Conservation (phyloP, 2,113 vertebrate species). For the Ophthalmolycus amberensis region DNA sequence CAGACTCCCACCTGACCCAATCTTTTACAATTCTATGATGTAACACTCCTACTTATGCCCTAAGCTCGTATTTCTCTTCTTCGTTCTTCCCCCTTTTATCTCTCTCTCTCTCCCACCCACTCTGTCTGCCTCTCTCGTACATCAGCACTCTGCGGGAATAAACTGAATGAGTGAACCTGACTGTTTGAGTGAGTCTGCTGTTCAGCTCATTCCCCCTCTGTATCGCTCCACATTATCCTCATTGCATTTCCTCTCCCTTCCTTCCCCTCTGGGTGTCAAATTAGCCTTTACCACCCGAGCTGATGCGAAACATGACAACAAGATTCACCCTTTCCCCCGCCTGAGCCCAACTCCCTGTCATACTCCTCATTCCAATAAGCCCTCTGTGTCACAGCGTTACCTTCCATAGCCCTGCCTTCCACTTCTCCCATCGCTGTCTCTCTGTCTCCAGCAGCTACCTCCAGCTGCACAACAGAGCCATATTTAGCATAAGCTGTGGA, state of each 20-base stretch:
- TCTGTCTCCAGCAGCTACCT: slow-evolving; percentile 42
- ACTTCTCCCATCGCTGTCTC: background rate
- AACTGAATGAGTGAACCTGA: slow-evolving; percentile 54
- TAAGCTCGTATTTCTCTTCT: slow-evolving; percentile 39
- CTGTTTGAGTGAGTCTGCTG: slow-evolving; percentile 45
- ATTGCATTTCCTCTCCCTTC: slow-evolving; percentile 27
- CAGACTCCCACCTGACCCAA: slow-evolving; percentile 62
- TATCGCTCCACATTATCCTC: slow-evolving; percentile 55
- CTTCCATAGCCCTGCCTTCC: slow-evolving; percentile 34
- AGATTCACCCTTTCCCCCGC: slow-evolving; percentile 44
- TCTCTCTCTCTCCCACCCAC: slow-evolving; percentile 45
- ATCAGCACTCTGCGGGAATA: slow-evolving; percentile 48
- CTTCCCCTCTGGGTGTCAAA: slow-evolving; percentile 41
- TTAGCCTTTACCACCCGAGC: slow-evolving; percentile 59
- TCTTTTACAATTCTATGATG: slow-evolving; percentile 55
- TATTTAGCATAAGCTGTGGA: slow-evolving; percentile 48
- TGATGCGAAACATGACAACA: slow-evolving; percentile 58
- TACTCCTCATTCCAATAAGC: slow-evolving; percentile 40
- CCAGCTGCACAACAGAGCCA: slow-evolving; percentile 35
- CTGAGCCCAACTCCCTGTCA: slow-evolving; percentile 25
- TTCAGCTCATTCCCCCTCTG: slow-evolving; percentile 35
- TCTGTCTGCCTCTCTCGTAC: slow-evolving; percentile 44
- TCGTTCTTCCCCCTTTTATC: slow-evolving; percentile 21
- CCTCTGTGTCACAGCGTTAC: slow-evolving; percentile 27
- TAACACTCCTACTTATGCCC: slow-evolving; percentile 64